These are phyloP conservation scores for Euthynnus affinis DNA, from an alignment of 2,797 vertebrate species.

Conservation along the genomic window DNA sequence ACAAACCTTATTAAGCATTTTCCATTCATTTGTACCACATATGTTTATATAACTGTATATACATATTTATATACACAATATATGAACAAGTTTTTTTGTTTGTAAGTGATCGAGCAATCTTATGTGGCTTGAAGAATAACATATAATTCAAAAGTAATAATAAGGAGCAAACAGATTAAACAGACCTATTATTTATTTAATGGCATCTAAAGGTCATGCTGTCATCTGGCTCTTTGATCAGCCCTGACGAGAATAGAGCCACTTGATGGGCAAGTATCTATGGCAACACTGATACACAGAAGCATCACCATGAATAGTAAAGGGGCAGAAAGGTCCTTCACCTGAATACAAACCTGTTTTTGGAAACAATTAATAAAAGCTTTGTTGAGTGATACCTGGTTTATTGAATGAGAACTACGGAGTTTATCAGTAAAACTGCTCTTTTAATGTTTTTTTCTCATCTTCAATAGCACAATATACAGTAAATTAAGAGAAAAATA, in stretches of 20 bases:
- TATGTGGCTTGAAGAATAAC: not conserved
- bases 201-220: conserved; percentile 4
- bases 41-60: no score
- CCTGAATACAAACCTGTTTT: not conserved
- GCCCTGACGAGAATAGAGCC: conserved; percentile 9
- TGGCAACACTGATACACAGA: conserved; percentile 41
- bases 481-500: not conserved
- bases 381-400: not conserved
- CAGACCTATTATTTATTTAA: not conserved
- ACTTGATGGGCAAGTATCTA: conserved; percentile 34
- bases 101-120: not conserved
- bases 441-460: not conserved
- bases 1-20: not conserved
- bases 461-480: not conserved
- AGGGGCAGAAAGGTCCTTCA: not conserved
- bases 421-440: not conserved
- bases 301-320: conserved; percentile 25
- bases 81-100: no score
- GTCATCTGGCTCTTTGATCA: conserved; percentile 23
- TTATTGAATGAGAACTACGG: not conserved
- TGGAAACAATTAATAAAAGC: not conserved
- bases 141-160: not conserved
- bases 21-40: not conserved
- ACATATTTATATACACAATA: no score
- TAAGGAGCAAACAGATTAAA: not conserved